These are phyloP conservation scores for Octodon degus DNA, from an alignment of 2,113 vertebrate species.

Conservation along the genomic window DNA sequence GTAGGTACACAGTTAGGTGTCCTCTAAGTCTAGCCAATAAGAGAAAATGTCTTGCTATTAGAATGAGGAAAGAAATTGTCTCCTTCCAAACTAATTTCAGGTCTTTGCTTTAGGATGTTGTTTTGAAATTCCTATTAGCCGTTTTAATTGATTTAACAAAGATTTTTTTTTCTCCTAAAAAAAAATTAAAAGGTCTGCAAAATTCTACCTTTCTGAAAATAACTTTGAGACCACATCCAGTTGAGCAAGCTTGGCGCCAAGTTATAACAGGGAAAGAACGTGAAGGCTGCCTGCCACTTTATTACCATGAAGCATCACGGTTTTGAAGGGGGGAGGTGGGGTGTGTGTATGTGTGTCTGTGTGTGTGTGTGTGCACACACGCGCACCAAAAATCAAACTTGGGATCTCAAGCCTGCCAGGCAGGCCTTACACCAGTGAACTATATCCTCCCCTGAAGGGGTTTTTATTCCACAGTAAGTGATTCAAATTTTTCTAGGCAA, in stretches of 20 bases:
- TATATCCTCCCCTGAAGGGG: background rate
- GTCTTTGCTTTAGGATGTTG: conserved; percentile 40
- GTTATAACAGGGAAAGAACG: background rate
- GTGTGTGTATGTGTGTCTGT: too few relatives aligned
- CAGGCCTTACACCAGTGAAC: background rate
- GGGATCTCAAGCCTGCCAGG: background rate
- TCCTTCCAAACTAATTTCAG: conserved; percentile 27
- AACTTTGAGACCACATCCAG: conserved; percentile 9
- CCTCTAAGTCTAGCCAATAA: background rate
- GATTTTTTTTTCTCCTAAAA: background rate
- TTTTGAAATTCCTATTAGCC: conserved; percentile 41
- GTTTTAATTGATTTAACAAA: conserved; percentile 48
- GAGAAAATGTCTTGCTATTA: conserved; percentile 11
- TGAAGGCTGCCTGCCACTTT: background rate
- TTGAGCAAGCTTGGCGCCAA: conserved; percentile 26
- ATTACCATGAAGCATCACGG: background rate
- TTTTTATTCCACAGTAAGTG: conserved; percentile 16
- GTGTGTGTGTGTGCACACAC: background rate
- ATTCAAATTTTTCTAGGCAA: conserved; percentile 22
- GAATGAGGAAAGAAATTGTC: conserved; percentile 9
- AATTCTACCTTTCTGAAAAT: conserved; percentile 42
- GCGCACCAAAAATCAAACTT: background rate
- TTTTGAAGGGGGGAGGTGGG: background rate
- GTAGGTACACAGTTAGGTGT: background rate
- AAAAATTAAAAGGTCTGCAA: conserved; percentile 30